Conservation (phyloP, 1,140 invertebrate species). For the Achatina immaculata region DNA sequence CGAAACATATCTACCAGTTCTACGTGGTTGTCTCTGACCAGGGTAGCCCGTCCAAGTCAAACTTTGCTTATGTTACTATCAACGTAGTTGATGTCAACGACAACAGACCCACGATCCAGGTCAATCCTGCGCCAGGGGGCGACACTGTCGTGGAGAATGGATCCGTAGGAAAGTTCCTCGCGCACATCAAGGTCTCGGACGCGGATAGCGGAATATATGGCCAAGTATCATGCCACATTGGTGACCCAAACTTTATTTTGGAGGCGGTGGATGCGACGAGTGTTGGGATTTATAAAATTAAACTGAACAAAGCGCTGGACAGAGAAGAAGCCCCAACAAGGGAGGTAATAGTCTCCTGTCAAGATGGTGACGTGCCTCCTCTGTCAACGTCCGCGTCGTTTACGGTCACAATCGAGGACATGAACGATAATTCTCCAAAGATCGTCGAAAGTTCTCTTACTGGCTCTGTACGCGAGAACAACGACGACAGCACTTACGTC, state of each 20-base stretch:
- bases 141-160: conserved; percentile 47
- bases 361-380: conserved; percentile 51
- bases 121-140: conserved; percentile 47
- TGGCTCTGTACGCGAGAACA: conserved; percentile 50
- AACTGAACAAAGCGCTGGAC: conserved; percentile 47
- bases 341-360: conserved; percentile 47
- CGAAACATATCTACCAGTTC: conserved; percentile 41
- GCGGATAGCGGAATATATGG: conserved; percentile 54
- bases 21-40: conserved; percentile 76
- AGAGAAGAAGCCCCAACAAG: conserved; percentile 46
- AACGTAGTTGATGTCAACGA: conserved; percentile 63
- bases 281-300: conserved; percentile 53
- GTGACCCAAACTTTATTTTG: conserved; percentile 50
- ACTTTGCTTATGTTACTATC: conserved; percentile 49
- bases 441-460: conserved; percentile 40
- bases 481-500: conserved; percentile 74
- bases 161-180: conserved; percentile 51
- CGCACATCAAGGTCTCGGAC: conserved; percentile 52
- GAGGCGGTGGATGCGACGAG: conserved; percentile 39
- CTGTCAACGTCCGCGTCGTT: conserved; percentile 54
- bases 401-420: conserved; percentile 58
- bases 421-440: conserved; percentile 60
- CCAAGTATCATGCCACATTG: conserved; percentile 52
- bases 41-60: conserved; percentile 84
- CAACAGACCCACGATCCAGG: conserved; percentile 57